Evolutionary conservation across 1,140 invertebrate genomes (phyloP).

Genomic region (Nephila pilipes): DNA sequence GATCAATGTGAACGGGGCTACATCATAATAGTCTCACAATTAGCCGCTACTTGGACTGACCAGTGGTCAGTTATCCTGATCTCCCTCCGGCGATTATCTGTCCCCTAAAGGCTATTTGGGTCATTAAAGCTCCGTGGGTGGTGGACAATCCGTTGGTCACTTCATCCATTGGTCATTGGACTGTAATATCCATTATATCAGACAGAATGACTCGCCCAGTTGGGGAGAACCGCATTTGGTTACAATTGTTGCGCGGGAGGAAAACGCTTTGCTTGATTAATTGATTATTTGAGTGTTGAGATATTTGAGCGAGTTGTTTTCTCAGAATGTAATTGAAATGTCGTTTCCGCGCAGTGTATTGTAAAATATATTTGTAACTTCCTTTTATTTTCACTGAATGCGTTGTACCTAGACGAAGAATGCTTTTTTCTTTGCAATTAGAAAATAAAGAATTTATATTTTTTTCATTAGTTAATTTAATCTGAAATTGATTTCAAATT

Average conservation of each 20-base stretch:
- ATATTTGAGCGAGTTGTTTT: no score
- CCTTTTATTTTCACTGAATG: no score
- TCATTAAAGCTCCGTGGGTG: constrained; percentile 53
- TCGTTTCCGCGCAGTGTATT: no score
- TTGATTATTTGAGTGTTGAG: neutral
- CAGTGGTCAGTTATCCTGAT: constrained; percentile 59
- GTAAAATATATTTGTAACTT: no score
- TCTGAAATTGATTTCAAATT: no score
- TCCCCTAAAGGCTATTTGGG: constrained; percentile 64
- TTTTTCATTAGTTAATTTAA: no score
- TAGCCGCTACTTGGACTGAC: constrained; percentile 69
- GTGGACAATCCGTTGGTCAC: constrained; percentile 69
- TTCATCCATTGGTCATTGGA: constrained; percentile 63
- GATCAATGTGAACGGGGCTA: constrained; percentile 25
- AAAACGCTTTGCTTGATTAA: neutral
- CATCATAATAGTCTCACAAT: constrained; percentile 64
- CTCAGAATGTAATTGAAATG: no score
- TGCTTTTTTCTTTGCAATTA: no score
- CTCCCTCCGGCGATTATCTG: constrained; percentile 68
- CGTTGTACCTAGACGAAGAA: no score
- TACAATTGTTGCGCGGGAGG: neutral
- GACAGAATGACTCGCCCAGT: neutral
- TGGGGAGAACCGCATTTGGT: neutral
- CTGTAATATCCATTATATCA: constrained; percentile 51
- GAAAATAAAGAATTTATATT: no score